Evolutionary conservation across 2,797 vertebrate genomes (phyloP).

Genomic region (Alectoris magna): DNA sequence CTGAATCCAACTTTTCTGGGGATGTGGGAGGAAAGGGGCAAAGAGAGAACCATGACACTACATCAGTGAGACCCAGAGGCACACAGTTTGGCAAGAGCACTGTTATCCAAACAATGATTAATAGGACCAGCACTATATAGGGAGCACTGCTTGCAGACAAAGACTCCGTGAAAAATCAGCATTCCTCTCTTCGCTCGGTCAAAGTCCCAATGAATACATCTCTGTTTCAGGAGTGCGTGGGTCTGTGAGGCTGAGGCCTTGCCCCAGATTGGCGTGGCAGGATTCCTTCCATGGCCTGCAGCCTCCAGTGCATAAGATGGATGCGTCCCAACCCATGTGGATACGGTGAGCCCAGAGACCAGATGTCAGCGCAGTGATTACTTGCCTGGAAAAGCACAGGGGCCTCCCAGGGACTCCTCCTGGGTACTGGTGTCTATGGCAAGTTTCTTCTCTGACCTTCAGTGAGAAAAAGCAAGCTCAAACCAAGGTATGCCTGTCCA

Average conservation of each 20-base stretch:
- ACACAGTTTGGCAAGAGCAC: neutral
- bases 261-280: neutral
- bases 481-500: neutral
- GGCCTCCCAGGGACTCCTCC: neutral
- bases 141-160: neutral
- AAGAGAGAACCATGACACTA: neutral
- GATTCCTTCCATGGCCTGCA: neutral
- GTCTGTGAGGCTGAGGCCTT: neutral
- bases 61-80: neutral
- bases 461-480: neutral
- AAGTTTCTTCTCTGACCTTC: neutral
- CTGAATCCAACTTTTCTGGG: neutral
- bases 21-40: fast-evolving
- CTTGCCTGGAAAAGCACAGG: neutral
- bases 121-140: fast-evolving
- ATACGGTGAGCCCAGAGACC: fast-evolving
- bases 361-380: neutral
- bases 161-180: fast-evolving
- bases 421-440: neutral
- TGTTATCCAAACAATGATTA: neutral
- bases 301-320: fast-evolving
- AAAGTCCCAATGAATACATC: neutral
- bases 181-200: neutral
- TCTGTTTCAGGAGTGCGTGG: neutral
- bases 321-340: fast-evolving